A percentile compares a stretch with the other conserved stretches of the same genome.
Evolutionary conservation across 37 sponge, comb jelly and placozoan genomes (phyloP).

Genomic region (Mnemiopsis leidyi): DNA sequence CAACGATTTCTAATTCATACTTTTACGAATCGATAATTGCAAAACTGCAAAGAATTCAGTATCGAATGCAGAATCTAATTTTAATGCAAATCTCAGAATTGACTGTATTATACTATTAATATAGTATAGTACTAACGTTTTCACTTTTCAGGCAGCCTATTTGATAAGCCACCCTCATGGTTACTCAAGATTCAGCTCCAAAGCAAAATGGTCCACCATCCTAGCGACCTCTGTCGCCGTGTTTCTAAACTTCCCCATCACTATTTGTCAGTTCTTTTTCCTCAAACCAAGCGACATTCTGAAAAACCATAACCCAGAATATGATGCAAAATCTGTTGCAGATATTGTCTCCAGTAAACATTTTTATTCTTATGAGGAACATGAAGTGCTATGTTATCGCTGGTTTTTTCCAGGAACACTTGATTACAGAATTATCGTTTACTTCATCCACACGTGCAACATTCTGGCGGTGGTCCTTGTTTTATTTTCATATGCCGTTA

Average conservation of each 20-base stretch:
- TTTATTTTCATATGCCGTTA: neutral
- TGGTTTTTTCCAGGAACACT: neutral
- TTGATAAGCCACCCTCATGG: neutral
- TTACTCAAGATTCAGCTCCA: conserved; percentile 1
- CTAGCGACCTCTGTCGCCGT: neutral
- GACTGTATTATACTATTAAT: no score
- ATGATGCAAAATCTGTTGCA: neutral
- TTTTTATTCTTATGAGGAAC: conserved; percentile 1
- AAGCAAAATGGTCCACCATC: neutral
- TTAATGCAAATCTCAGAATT: neutral
- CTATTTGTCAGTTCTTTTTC: conserved; percentile 19
- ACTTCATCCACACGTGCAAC: neutral
- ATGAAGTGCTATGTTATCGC: neutral
- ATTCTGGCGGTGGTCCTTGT: neutral
- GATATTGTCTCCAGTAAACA: neutral
- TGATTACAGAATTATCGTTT: neutral
- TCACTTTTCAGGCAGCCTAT: neutral
- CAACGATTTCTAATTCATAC: no score
- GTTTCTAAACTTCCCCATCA: conserved; percentile 10
- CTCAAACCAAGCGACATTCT: conserved; percentile 26
- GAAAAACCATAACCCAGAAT: neutral
- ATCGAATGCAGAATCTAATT: no score
- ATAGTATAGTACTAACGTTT: neutral
- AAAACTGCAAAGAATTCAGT: no score
- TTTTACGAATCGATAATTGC: no score